These are phyloP conservation scores for Andrena cerasifolii DNA, from an alignment of 1,140 invertebrate genomes.

Conservation along the genomic window DNA sequence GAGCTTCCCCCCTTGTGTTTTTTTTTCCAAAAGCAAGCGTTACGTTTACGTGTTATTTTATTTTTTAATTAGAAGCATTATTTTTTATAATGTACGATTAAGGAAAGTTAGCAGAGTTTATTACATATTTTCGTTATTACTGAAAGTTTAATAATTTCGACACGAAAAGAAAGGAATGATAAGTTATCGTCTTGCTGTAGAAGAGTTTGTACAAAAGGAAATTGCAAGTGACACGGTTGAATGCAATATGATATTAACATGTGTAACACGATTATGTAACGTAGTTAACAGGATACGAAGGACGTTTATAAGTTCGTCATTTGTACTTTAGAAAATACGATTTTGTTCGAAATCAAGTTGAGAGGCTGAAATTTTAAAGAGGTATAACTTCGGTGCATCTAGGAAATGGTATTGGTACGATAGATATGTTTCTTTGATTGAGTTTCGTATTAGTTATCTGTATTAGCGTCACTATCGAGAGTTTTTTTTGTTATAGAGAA, in stretches of 20 bases:
- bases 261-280: conserved; percentile 10
- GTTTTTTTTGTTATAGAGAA: not conserved
- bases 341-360: conserved; percentile 1
- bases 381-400: not conserved
- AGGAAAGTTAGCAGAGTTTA: not conserved
- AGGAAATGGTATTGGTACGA: not conserved
- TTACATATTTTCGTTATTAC: not conserved
- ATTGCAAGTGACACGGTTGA: conserved; percentile 18
- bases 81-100: not conserved
- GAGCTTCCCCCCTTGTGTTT: too few relatives aligned
- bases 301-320: not conserved
- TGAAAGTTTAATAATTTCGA: not conserved
- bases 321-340: not conserved
- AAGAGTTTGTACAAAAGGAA: not conserved
- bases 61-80: not conserved
- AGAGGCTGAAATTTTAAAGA: conserved; percentile 14
- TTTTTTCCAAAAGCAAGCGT: conserved; percentile 13
- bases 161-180: not conserved
- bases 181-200: too few relatives aligned
- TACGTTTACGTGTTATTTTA: not conserved
- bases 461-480: not conserved
- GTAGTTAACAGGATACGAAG: not conserved
- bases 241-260: conserved; percentile 19
- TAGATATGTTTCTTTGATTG: conserved; percentile 11
- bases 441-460: conserved; percentile 4